A percentile compares a stretch with the other conserved stretches of the same genome.
These are phyloP conservation scores for Melanotaenia trifasciata DNA, from an alignment of 2,797 vertebrate genomes.

Conservation along the genomic window DNA sequence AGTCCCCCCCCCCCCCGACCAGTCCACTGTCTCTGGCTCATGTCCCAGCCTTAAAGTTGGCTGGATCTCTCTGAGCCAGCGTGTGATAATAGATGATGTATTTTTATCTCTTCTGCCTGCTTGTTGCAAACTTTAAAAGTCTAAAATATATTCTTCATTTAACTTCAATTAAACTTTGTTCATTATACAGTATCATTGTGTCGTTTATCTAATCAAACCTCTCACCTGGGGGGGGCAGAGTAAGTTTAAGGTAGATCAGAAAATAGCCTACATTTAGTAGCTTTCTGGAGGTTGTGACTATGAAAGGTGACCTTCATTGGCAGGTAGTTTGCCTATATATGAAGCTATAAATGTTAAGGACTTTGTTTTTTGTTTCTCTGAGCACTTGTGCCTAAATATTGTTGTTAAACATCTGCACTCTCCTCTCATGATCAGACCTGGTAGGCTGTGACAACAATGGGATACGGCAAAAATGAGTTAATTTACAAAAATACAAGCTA, in stretches of 20 bases:
- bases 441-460: no score
- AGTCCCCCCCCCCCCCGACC: constrained; percentile 48
- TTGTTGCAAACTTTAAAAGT: not conserved
- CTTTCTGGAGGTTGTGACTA: not conserved
- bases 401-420: no score
- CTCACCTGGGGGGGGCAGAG: not conserved
- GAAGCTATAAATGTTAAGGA: not conserved
- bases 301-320: not conserved
- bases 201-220: not conserved
- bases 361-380: not conserved
- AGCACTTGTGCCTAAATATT: not conserved
- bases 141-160: not conserved
- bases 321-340: not conserved
- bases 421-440: no score
- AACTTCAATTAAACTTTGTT: not conserved
- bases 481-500: no score
- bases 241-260: not conserved
- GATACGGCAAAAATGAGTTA: no score
- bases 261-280: not conserved
- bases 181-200: not conserved
- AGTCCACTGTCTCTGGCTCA: constrained; percentile 38
- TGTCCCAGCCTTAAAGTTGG: constrained; percentile 27
- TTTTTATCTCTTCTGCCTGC: not conserved
- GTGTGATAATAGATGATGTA: constrained; percentile 16
- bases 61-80: constrained; percentile 9